Evolutionary conservation across 2,888 invertebrate species (phyloP).

Genomic region (Netelia inedita): DNA sequence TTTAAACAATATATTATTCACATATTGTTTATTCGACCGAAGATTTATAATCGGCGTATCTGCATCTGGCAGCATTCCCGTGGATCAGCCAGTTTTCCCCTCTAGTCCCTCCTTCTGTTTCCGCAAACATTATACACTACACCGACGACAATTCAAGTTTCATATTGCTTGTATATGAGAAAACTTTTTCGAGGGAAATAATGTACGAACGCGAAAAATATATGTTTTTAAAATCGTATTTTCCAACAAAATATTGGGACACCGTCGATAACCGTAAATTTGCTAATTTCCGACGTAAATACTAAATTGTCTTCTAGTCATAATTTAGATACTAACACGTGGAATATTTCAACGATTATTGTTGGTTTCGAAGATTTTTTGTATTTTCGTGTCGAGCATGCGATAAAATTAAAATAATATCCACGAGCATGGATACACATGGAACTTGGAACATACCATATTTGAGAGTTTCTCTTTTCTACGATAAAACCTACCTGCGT

Average conservation of each 20-base stretch:
- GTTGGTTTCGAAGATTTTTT: neutral
- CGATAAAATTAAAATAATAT: slow-evolving; percentile 16
- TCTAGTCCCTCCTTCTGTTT: neutral
- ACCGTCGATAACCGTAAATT: too few species aligned
- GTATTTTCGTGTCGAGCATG: neutral
- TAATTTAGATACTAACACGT: neutral
- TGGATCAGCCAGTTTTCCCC: neutral
- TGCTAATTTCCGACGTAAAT: neutral
- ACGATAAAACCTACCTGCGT: neutral
- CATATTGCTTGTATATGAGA: neutral
- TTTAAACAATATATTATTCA: slow-evolving; percentile 42
- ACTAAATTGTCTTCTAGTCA: neutral
- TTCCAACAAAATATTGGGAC: neutral
- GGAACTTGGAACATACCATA: neutral
- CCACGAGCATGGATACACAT: neutral
- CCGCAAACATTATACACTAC: neutral
- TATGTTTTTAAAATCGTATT: neutral
- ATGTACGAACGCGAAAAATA: neutral
- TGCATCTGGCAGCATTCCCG: slow-evolving; percentile 14
- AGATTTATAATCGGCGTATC: slow-evolving; percentile 21
- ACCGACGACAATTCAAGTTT: neutral
- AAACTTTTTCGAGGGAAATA: neutral
- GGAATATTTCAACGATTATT: neutral
- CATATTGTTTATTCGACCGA: slow-evolving; percentile 43
- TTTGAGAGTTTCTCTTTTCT: slow-evolving; percentile 13